phyloP scores from a whole-genome alignment of 2,888 invertebrate species.

The Camponotus fellah region DNA sequence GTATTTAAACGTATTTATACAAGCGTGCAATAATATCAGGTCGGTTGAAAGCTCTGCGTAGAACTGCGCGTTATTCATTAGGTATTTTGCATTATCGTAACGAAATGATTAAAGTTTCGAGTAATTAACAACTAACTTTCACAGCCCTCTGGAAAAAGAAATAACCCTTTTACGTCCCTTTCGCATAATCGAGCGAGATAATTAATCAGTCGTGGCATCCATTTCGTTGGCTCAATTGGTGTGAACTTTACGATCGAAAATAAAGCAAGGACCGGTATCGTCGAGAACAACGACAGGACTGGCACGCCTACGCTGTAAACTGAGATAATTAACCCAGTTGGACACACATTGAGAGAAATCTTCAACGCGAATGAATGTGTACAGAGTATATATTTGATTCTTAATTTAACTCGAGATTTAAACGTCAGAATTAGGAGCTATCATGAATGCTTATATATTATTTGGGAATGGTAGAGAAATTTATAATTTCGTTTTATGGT shows the following conservation, averaged over 20 bases:
- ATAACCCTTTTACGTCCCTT: background rate
- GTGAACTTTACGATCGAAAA: slow-evolving; percentile 28
- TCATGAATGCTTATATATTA: background rate
- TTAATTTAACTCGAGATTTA: slow-evolving; percentile 22
- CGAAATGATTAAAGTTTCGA: slow-evolving; percentile 32
- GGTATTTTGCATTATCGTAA: background rate
- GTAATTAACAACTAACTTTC: slow-evolving; percentile 17
- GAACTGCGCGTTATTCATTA: background rate
- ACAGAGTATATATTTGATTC: background rate
- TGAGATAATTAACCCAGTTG: slow-evolving; percentile 25
- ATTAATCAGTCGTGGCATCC: slow-evolving; percentile 31
- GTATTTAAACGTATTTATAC: background rate
- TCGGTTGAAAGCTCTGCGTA: background rate
- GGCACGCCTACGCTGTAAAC: background rate
- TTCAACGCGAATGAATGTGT: background rate
- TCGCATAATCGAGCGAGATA: slow-evolving; percentile 7
- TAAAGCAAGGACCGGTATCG: background rate
- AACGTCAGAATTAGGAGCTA: background rate
- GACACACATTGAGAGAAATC: background rate
- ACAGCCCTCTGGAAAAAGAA: slow-evolving; percentile 15
- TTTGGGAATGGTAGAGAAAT: background rate
- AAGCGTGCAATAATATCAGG: background rate
- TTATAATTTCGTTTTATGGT: background rate
- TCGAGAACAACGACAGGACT: background rate
- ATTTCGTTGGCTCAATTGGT: slow-evolving; percentile 6